Conservation (phyloP, 1,140 invertebrate species). For the Danaus melanippus region DNA sequence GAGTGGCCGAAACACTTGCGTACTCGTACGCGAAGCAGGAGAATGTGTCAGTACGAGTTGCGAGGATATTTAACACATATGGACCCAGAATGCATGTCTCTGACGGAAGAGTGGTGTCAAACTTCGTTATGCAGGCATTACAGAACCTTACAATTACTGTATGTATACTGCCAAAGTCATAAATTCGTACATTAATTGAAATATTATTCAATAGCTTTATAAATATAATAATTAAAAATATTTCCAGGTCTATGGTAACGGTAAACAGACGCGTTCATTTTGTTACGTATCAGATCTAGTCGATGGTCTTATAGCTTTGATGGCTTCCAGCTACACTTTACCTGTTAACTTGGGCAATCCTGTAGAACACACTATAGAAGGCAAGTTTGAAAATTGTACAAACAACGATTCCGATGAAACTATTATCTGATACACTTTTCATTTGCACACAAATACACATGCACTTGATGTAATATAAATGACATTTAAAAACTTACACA, state of each 20-base stretch:
- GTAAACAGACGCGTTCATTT: constrained; percentile 97
- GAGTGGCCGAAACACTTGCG: constrained; percentile 96
- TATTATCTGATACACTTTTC: no score
- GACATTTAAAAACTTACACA: no score
- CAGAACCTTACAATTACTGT: constrained; percentile 96
- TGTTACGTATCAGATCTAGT: constrained; percentile 98
- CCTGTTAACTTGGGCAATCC: constrained; percentile 99
- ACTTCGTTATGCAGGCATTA: constrained; percentile 97
- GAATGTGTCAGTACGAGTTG: constrained; percentile 94
- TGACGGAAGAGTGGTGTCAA: constrained; percentile 98
- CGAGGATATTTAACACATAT: constrained; percentile 99
- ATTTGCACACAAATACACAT: no score
- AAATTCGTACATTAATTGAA: no score
- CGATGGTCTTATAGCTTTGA: constrained; percentile 92
- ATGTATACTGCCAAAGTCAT: constrained; percentile 38
- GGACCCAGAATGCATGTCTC: constrained; percentile 99
- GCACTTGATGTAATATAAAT: no score
- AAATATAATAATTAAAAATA: neutral
- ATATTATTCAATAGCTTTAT: no score
- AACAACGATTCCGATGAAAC: no score
- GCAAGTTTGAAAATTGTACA: constrained; percentile 55
- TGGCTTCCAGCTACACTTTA: constrained; percentile 94
- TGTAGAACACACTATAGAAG: constrained; percentile 96
- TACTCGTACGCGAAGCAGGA: constrained; percentile 99
- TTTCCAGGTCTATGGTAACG: constrained; percentile 92